These are phyloP conservation scores for Sinocyclocheilus maitianheensis DNA, from an alignment of 2,113 vertebrate genomes.

Conservation along the genomic window DNA sequence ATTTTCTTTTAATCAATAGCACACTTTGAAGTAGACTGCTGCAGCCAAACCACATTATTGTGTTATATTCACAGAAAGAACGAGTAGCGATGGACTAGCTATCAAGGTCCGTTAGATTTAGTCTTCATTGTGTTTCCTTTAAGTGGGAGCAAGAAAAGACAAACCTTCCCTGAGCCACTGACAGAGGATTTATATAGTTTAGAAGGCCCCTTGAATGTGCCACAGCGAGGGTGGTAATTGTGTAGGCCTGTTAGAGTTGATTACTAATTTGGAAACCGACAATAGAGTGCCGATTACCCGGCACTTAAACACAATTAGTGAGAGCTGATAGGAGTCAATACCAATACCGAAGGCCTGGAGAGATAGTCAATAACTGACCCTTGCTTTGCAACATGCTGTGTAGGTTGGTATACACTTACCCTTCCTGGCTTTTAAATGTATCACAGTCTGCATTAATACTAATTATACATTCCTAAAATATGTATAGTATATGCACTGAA, in stretches of 20 bases:
- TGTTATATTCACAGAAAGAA: slow-evolving; percentile 3
- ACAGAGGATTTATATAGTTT: slow-evolving; percentile 41
- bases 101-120: neutral
- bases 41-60: neutral
- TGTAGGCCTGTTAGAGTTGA: slow-evolving; percentile 62
- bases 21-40: neutral
- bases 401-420: neutral
- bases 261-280: slow-evolving; percentile 72
- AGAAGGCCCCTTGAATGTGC: slow-evolving; percentile 28
- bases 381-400: slow-evolving; percentile 18
- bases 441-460: neutral
- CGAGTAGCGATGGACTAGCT: neutral
- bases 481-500: no score
- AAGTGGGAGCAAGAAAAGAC: slow-evolving; percentile 27
- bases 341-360: slow-evolving; percentile 52
- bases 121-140: slow-evolving; percentile 21
- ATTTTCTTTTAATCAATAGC: neutral
- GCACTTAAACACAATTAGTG: slow-evolving; percentile 73
- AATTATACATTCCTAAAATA: neutral
- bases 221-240: slow-evolving; percentile 62
- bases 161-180: slow-evolving; percentile 32
- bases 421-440: neutral
- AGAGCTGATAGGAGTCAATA: slow-evolving; percentile 71
- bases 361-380: slow-evolving; percentile 65
- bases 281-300: slow-evolving; percentile 70